These are phyloP conservation scores for Trichopoda pennipes DNA, from an alignment of 2,888 invertebrate genomes.

Conservation along the genomic window DNA sequence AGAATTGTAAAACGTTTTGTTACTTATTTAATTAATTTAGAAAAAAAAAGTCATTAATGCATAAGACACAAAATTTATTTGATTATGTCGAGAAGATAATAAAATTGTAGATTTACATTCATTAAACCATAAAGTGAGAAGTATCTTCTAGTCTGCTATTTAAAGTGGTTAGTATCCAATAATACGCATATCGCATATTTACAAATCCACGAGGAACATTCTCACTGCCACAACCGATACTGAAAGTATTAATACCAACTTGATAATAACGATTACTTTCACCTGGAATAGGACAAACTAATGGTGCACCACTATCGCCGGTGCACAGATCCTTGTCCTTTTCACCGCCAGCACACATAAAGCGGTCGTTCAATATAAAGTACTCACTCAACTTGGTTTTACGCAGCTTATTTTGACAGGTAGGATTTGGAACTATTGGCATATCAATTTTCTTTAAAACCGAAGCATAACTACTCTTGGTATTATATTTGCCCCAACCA, in stretches of 20 bases:
- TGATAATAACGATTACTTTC: slow-evolving; percentile 74
- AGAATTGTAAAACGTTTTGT: too few species aligned
- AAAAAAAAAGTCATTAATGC: too few species aligned
- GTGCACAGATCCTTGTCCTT: slow-evolving; percentile 87
- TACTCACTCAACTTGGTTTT: slow-evolving; percentile 86
- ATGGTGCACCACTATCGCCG: slow-evolving; percentile 89
- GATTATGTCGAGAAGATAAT: too few species aligned
- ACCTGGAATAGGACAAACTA: slow-evolving; percentile 86
- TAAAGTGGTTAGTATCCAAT: too few species aligned
- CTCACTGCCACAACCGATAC: slow-evolving; percentile 87
- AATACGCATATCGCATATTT: slow-evolving; percentile 84
- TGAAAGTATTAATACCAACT: slow-evolving; percentile 90
- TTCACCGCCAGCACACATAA: slow-evolving; percentile 91
- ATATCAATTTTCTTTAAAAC: slow-evolving; percentile 87
- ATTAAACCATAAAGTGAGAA: too few species aligned
- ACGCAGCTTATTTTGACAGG: slow-evolving; percentile 82
- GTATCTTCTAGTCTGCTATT: too few species aligned
- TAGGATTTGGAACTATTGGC: slow-evolving; percentile 84
- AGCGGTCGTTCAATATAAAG: slow-evolving; percentile 86
- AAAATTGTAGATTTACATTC: too few species aligned
- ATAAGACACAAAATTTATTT: too few species aligned
- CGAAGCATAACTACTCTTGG: slow-evolving; percentile 83
- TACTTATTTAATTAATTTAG: too few species aligned
- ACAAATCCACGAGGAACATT: slow-evolving; percentile 88
- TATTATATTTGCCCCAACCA: slow-evolving; percentile 80